Base-by-base conservation (phyloP, 2,797 vertebrate genomes). In the Distichodus sexfasciatus region DNA sequence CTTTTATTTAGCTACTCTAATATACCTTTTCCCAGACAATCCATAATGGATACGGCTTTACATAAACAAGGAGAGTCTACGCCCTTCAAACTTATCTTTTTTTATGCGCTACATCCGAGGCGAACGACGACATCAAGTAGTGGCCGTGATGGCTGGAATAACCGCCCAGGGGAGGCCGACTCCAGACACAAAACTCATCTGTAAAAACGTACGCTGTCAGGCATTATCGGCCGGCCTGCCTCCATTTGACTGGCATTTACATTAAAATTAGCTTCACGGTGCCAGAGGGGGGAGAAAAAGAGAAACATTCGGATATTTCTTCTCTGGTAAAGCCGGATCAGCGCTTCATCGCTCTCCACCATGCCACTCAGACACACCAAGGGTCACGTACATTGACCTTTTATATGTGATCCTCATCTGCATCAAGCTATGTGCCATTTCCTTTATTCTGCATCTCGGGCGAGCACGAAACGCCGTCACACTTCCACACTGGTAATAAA, bases 211-310 rank as follows among this genome's bases (percentile, higher is more conserved):
- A 58, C 51, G 36, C 72, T 73, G 69, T 59, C 24, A 48, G 38
- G 73, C 69, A 62, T 65, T 44, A 59, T 29, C 84, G 75, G 24
- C 71, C 66, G 71, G 66, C 72, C 28, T 19, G 7, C 26, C 70
- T 71, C 69, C 66, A 79, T 70, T 47, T 64, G 77, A 78, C 71
- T 82, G 83, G 72, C 82, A 87, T 88, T 88, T 86, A 85, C 83
- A 84, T 87, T 84, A 75, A 73, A 86, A 87, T 87, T 81, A 85
- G 75, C 66, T 79, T 59, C 58, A 77, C 47, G 26, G 64, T 57
- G 57, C 43, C 24, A 21, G 40, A 29, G 38, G 59, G 51, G 55
- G 67, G 62, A 62, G 17, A 59, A 54, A 47, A 53, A 53, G 48
- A 66, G 72, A 71, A 75, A 50, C 62, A 46, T 50, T 64, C 47